Percentiles rank a stretch among this genome's conserved stretches.
Conservation (phyloP, 30 jellyfish, hydroid and myxozoan genomes). For the Aurelia sp. region DNA sequence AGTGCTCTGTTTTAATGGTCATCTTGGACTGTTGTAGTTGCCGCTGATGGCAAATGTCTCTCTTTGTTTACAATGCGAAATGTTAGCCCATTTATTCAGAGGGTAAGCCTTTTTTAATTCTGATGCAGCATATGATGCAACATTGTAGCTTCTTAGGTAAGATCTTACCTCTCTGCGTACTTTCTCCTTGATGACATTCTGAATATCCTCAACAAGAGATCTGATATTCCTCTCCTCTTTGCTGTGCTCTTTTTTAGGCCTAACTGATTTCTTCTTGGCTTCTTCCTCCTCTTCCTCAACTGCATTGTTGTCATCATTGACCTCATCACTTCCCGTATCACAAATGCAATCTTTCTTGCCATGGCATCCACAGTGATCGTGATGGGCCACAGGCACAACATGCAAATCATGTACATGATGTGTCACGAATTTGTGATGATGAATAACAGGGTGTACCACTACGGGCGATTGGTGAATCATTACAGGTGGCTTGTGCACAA, state of each 20-base stretch:
- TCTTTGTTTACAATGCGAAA: too few relatives aligned
- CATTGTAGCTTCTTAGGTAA: too few relatives aligned
- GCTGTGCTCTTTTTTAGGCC: constrained; percentile 42
- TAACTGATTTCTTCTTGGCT: constrained; percentile 38
- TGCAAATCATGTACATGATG: constrained; percentile 91
- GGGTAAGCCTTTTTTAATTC: too few relatives aligned
- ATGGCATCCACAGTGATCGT: constrained; percentile 73
- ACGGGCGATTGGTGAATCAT: constrained; percentile 84
- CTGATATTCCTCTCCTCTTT: constrained; percentile 59
- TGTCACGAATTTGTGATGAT: constrained; percentile 80
- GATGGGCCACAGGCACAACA: constrained; percentile 74
- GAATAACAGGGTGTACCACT: constrained; percentile 83
- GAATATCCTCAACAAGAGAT: constrained; percentile 56
- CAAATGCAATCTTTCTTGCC: constrained; percentile 92
- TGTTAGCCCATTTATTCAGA: too few relatives aligned
- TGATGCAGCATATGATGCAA: too few relatives aligned
- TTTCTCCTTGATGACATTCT: constrained; percentile 52
- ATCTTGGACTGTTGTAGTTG: too few relatives aligned
- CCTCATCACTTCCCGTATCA: constrained; percentile 55
- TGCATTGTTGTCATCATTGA: constrained; percentile 24
- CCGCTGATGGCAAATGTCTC: too few relatives aligned
- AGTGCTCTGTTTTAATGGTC: too few relatives aligned
- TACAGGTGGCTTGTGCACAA: constrained; percentile 82
- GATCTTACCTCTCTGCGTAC: constrained; percentile 69
- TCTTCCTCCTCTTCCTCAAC: constrained; percentile 39